These are phyloP conservation scores for Dolichoris vasculosae DNA, from an alignment of 1,140 invertebrate species.

Conservation along the genomic window DNA sequence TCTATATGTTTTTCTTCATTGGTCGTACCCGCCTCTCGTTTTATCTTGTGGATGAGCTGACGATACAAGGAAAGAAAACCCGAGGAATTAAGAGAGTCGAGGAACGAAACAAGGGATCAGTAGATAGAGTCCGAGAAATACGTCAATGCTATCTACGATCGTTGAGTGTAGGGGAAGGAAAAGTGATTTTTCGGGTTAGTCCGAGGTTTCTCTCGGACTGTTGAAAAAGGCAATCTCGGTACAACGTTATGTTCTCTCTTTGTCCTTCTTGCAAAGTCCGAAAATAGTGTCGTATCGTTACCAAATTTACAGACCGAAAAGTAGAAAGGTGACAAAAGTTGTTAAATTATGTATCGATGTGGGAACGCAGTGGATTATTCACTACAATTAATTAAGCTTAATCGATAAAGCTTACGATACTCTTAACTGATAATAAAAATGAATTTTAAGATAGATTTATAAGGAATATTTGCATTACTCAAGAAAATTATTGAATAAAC, in stretches of 20 bases:
- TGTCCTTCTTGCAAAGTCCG: background rate
- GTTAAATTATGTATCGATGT: background rate
- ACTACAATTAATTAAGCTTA: background rate
- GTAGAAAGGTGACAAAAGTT: background rate
- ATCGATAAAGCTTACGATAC: background rate
- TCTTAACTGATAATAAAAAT: no score
- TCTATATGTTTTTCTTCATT: background rate
- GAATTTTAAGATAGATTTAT: no score
- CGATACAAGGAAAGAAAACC: constrained; percentile 14
- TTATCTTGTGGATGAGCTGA: background rate
- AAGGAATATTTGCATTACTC: no score
- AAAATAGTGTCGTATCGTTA: background rate
- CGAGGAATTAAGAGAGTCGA: constrained; percentile 13
- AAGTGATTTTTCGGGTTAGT: constrained; percentile 47
- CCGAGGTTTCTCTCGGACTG: background rate
- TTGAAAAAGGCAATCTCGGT: constrained; percentile 7
- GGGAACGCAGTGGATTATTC: background rate
- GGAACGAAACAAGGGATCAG: constrained; percentile 25
- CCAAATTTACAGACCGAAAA: background rate
- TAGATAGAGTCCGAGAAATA: background rate
- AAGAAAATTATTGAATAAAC: no score
- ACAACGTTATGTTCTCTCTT: background rate
- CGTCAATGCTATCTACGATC: background rate
- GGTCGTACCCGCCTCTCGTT: background rate
- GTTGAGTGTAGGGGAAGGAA: background rate